Evolutionary conservation across 1,140 invertebrate species (phyloP), one percentile per base, ranked within the genome.

Genomic region (Heliconius hermathena): DNA sequence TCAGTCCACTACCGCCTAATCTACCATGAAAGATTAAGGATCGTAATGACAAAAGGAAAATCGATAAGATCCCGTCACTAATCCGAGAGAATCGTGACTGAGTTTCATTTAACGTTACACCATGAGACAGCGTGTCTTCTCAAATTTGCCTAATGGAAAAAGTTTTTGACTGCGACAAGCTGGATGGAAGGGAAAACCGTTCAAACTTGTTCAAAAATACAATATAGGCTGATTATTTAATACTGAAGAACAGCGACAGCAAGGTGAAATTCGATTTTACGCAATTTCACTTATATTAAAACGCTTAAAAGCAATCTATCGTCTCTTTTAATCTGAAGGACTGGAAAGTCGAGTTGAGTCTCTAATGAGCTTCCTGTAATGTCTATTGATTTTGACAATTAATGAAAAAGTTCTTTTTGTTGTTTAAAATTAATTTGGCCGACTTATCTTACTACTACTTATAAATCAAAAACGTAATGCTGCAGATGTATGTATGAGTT

Each of bases 81-180:
- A 66, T 66, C 9, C 29, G 22, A 66, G 60, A 66, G 1, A 66
- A 29, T 16, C 11, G 60, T 66, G 60, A 26, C 60, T 2, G 22
- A 29, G 11, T 29, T 66, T 66, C n/a, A 66, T 66, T 66, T 29
- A 66, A 66, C 11, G 22, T 66, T 16, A 66, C 60, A 22, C 60
- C 60, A 66, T 66, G 60, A 66, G 60, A 66, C 60, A 66, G 60
- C 60, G 22, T 66, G 60, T 57, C 60, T 66, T 66, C n/a, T 57
- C 26, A 66, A 66, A 66, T 66, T 66, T 66, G 60, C 60, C 3
- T 66, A 66, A 66, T 66, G 60, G 60, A 66, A 66, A 66, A 66
- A 66, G 57, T 66, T 66, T 66, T 66, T 13, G 60, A 66, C 22
- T 66, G 22, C 60, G 60, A 26, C 60, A 66, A 66, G 22, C 8